Evolutionary conservation across 2,113 vertebrate species (phyloP), one percentile per base, ranked within the genome.

Genomic region (Gadus macrocephalus): DNA sequence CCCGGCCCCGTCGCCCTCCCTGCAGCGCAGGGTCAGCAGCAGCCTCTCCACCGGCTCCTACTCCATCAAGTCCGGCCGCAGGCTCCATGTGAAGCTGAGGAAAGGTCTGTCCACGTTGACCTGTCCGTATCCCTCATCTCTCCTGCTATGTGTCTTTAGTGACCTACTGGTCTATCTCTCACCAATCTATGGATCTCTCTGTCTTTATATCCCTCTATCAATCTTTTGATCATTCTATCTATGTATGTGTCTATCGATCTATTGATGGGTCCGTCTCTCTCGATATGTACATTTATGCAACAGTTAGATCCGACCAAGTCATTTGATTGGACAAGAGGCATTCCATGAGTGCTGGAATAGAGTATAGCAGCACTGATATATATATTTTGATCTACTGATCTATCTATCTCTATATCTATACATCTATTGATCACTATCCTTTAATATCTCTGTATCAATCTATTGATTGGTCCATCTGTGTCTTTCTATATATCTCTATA

Each of bases 1-100:
- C 0, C 17, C 55, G 55, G 90, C 84, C 67, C 78, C 90, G 1
- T 83, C 88, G 4, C 87, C 91, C 0, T 91, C 91, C n/a, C 86
- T 94, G 58, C 95, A 95, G 59, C 93, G 91, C 74, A 80, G 90
- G 66, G 84, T 93, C 42, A 91, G 87, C 72, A 67, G 93, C 20
- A 79, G 84, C 63, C 64, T 86, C 0, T 79, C 93, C 70, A 86
- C 78, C 67, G 90, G 87, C 58, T 71, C 80, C 66, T 97, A 90
- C 88, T 89, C 90, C 69, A 96, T 96, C 89, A 95, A 92, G 87
- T 93, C 93, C 77, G 96, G 96, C 20, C 94, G 93, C 86, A 93
- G 82, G 62, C 93, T 97, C 80, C 94, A 85, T 80, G 92, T 99
- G 71, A 95, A 96, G 76, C 90, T 99, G 3, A 95, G 93, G 62